Base-by-base conservation (phyloP, 2,797 vertebrate species). In the Macropus fuliginosus region DNA sequence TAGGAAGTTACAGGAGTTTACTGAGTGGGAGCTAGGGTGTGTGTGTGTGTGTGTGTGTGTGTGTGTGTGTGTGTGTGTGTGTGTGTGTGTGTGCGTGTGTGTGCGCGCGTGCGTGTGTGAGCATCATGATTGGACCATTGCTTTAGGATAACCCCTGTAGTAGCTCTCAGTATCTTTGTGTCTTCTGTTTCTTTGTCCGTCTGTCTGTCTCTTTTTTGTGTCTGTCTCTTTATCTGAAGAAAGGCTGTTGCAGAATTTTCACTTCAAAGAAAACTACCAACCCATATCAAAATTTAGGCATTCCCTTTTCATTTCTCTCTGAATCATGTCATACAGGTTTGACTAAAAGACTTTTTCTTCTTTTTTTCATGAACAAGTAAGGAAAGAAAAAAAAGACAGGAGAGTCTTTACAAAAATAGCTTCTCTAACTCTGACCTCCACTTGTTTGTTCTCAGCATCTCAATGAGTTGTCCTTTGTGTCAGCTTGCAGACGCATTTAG, bases 381-480 rank as follows among this genome's bases (percentile, higher is more conserved):
- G 52, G 34, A 66, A 50, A 95, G 55, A 74, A 96, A 90, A 91
- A 94, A 34, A 95, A 81, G 21, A 96, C 92, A 95, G 92, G 55
- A 10, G 5, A 54, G 59, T 57, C 95, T 97, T 95, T 21, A 46
- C 96, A 97, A 95, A 74, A 95, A 87, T 52, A 54, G 54, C 54
- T 87, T 95, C 94, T 90, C 56, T 94, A 95, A 93, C 18, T 91
- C 93, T 92, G 91, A 94, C 94, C 96, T 57, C 91, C 93, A 93
- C 93, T 93, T 97, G 95, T 54, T 90, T 97, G 96, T 29, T 96
- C 89, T 94, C 94, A 95, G 56, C 95, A 92, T 95, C 93, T 93
- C 94, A 97, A 96, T 91, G 92, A 31, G 74, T 96, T 95, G 1
- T 11, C 96, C 95, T 92, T 97, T 98, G 97, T 97, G 94, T 98